Evolutionary conservation across 2,797 vertebrate species (phyloP).

Genomic region (Linurgus olivaceus): DNA sequence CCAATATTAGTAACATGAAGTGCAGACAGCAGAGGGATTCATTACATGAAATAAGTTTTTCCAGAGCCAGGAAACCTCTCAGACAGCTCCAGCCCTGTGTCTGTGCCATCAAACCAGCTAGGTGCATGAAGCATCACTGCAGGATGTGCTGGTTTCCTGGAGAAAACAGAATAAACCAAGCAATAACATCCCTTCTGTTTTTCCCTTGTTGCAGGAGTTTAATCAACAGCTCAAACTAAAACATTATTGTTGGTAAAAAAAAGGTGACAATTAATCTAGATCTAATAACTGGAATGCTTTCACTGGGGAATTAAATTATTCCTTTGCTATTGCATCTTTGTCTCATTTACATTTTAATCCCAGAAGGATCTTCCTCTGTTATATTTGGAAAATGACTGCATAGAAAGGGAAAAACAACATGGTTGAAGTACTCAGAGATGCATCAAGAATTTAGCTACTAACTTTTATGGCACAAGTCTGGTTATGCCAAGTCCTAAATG

Average conservation of each 20-base stretch:
- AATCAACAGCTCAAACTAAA: constrained; percentile 21
- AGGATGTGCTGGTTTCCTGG: background rate
- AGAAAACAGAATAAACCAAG: background rate
- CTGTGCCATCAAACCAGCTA: background rate
- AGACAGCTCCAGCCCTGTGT: background rate
- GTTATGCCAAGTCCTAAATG: background rate
- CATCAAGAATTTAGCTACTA: background rate
- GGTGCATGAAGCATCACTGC: background rate
- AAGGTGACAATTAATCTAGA: constrained; percentile 38
- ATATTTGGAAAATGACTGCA: constrained; percentile 3
- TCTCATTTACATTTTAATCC: constrained; percentile 62
- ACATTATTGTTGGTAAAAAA: background rate
- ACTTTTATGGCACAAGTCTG: background rate
- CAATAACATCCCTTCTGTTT: background rate
- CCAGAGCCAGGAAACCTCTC: background rate
- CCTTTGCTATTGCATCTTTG: constrained; percentile 19
- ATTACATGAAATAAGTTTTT: background rate
- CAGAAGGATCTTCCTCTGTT: constrained; percentile 1
- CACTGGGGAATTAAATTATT: constrained; percentile 56
- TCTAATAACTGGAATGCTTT: constrained; percentile 34
- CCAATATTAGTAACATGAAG: rapidly evolving
- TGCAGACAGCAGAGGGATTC: background rate
- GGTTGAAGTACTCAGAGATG: background rate
- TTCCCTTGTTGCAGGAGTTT: background rate
- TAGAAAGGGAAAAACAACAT: background rate